These are phyloP conservation scores for Syngnathus scovelli DNA, from an alignment of 2,113 vertebrate species.

Conservation along the genomic window DNA sequence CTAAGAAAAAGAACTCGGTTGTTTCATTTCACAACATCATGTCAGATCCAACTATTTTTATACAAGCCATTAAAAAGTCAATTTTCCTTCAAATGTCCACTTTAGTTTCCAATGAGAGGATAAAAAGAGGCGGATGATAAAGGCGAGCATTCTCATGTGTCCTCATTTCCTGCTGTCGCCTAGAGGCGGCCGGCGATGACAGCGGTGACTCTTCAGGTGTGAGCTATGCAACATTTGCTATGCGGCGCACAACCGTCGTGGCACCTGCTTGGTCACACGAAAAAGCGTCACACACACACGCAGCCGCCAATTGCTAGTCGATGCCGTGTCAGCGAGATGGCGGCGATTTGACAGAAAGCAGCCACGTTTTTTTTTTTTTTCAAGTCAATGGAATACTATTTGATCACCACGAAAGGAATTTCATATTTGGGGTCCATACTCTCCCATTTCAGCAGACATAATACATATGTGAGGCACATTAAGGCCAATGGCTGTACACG, in stretches of 20 bases:
- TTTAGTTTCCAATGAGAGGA: constrained; percentile 2
- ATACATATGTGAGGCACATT: constrained; percentile 7
- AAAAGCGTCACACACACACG: constrained; percentile 10
- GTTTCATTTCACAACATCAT: background rate
- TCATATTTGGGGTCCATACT: constrained; percentile 13
- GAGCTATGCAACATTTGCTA: constrained; percentile 62
- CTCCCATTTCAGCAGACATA: constrained; percentile 15
- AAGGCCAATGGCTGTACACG: background rate
- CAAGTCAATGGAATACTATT: constrained; percentile 13
- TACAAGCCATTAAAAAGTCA: background rate
- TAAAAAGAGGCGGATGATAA: constrained; percentile 37
- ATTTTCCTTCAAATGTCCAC: background rate
- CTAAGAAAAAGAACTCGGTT: background rate
- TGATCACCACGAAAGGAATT: constrained; percentile 20
- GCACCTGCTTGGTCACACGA: constrained; percentile 50
- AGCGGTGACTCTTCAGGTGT: constrained; percentile 67
- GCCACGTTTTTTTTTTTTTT: constrained; percentile 37
- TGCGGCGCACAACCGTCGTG: constrained; percentile 56
- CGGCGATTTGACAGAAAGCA: constrained; percentile 52
- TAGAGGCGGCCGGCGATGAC: constrained; percentile 65
- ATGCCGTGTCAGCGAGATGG: constrained; percentile 70
- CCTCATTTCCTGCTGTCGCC: constrained; percentile 57
- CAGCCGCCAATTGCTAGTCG: constrained; percentile 49
- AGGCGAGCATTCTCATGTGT: constrained; percentile 42
- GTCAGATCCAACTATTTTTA: background rate